phyloP scores from a whole-genome alignment of 2,113 vertebrate species.

The Rhombomys opimus region DNA sequence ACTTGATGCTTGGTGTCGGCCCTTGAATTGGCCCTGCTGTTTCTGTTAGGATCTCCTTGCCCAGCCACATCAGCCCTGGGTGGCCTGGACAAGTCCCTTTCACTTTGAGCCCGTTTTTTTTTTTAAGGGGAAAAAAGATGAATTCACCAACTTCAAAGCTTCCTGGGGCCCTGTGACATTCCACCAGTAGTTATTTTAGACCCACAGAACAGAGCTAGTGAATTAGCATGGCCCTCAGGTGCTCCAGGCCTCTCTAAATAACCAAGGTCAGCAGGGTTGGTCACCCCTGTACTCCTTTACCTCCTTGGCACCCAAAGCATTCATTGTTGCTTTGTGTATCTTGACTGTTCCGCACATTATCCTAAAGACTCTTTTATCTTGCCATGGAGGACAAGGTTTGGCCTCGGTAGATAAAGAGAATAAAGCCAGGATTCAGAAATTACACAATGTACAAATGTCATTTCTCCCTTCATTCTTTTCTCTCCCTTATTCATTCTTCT shows the following conservation, averaged over 20 bases:
- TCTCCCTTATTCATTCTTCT: not conserved
- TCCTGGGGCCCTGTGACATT: not conserved
- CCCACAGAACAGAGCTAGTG: not conserved
- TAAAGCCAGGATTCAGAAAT: not conserved
- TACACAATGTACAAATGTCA: not conserved
- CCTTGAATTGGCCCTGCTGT: not conserved
- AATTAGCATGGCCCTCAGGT: not conserved
- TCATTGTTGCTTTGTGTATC: constrained; percentile 21
- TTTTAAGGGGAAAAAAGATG: not conserved
- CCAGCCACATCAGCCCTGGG: not conserved
- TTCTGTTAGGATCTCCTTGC: not conserved
- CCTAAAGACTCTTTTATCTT: constrained; percentile 51
- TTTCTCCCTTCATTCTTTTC: not conserved
- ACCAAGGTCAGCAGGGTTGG: not conserved
- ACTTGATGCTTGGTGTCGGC: not conserved
- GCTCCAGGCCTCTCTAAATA: not conserved
- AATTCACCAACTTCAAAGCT: constrained; percentile 6
- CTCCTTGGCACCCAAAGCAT: constrained; percentile 30
- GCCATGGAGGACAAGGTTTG: constrained; percentile 31
- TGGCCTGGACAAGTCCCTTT: constrained; percentile 21
- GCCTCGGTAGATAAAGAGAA: constrained; percentile 11
- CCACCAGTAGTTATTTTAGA: not conserved
- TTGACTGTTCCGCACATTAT: constrained; percentile 1
- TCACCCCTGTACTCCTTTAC: not conserved
- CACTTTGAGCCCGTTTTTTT: not conserved